phyloP scores from a whole-genome alignment of 2,797 vertebrate genomes.

The Rhabdomys pumilio region DNA sequence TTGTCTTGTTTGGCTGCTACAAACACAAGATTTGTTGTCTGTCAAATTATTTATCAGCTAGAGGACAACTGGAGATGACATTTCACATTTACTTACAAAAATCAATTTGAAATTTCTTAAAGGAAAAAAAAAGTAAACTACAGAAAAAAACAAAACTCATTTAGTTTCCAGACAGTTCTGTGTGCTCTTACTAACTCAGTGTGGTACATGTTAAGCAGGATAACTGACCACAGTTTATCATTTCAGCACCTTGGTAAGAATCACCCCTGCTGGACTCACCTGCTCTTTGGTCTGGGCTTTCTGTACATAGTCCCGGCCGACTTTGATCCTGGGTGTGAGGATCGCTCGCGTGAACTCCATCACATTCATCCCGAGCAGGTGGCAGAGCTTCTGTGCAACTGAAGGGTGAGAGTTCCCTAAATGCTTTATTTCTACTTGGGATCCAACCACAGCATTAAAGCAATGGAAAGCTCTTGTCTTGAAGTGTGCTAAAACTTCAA shows the following conservation, averaged over 20 bases:
- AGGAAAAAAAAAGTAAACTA: neutral
- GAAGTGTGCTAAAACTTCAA: neutral
- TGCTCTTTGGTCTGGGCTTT: slow-evolving; percentile 99
- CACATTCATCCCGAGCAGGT: slow-evolving; percentile 93
- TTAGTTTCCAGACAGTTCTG: neutral
- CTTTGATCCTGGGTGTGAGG: slow-evolving; percentile 93
- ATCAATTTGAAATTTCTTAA: neutral
- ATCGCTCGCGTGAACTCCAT: slow-evolving; percentile 94
- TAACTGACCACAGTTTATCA: neutral
- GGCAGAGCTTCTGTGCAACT: slow-evolving; percentile 98
- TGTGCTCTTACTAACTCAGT: neutral
- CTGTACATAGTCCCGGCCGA: slow-evolving; percentile 99
- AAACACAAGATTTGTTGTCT: neutral
- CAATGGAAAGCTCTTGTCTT: neutral
- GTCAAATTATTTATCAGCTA: neutral
- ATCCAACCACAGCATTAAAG: neutral
- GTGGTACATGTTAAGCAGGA: neutral
- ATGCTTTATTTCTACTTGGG: neutral
- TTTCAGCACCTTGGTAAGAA: neutral
- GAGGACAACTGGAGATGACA: neutral
- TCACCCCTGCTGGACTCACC: slow-evolving; percentile 86
- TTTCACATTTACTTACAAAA: slow-evolving; percentile 29
- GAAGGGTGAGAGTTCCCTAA: slow-evolving; percentile 51
- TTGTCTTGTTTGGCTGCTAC: neutral
- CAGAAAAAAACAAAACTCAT: neutral